A percentile compares a stretch with the other conserved stretches of the same genome.
These are phyloP conservation scores for Lordiphosa andalusiaca DNA, from an alignment of 2,888 invertebrate species.

Conservation along the genomic window DNA sequence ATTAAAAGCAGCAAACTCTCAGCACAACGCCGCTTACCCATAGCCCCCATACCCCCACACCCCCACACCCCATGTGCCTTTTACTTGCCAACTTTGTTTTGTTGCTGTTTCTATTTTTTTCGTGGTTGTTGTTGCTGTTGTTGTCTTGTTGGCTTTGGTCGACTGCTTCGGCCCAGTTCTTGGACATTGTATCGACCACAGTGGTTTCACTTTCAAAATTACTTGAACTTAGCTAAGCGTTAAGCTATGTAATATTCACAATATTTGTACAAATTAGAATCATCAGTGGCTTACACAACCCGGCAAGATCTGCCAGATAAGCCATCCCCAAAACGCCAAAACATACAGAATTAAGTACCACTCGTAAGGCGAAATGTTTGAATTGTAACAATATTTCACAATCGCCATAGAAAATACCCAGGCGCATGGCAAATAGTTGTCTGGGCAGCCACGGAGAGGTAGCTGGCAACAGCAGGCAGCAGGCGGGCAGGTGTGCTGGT, in stretches of 20 bases:
- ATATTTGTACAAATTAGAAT: slow-evolving; percentile 1
- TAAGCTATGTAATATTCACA: slow-evolving; percentile 4
- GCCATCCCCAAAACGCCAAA: not conserved
- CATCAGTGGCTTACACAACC: too few relatives aligned
- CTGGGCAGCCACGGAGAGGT: slow-evolving; percentile 9
- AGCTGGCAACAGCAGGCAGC: slow-evolving; percentile 8
- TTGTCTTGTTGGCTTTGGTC: slow-evolving; percentile 40
- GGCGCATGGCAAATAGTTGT: slow-evolving; percentile 17
- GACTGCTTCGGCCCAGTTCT: slow-evolving; percentile 69
- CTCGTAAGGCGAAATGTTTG: slow-evolving; percentile 29
- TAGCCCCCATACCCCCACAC: slow-evolving; percentile 8
- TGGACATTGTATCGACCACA: slow-evolving; percentile 34
- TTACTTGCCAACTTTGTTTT: slow-evolving; percentile 16
- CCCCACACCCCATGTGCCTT: slow-evolving; percentile 4
- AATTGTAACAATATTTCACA: slow-evolving; percentile 65
- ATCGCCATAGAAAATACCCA: slow-evolving; percentile 32
- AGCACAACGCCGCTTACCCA: slow-evolving; percentile 16
- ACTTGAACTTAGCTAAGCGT: slow-evolving; percentile 20
- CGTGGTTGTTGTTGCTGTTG: slow-evolving; percentile 4
- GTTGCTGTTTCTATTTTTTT: not conserved
- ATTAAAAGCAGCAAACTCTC: slow-evolving; percentile 16
- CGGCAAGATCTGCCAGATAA: not conserved
- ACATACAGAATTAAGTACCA: slow-evolving; percentile 15
- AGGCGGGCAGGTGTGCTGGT: slow-evolving; percentile 9
- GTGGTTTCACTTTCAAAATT: slow-evolving; percentile 51